phyloP scores from a whole-genome alignment of 1,140 invertebrate genomes.

The Anastrepha ludens region DNA sequence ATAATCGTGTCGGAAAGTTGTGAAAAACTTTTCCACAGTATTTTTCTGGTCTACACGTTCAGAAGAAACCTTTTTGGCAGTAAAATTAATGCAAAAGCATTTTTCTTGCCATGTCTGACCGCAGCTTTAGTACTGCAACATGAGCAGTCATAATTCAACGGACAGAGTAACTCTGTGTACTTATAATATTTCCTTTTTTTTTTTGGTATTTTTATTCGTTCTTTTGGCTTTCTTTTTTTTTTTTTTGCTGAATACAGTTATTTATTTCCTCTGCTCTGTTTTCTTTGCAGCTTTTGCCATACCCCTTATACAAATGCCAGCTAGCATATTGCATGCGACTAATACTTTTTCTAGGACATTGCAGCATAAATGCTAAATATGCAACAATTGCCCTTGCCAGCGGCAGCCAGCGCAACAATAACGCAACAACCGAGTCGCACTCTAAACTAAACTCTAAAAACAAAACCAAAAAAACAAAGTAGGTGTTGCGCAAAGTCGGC shows the following conservation, averaged over 20 bases:
- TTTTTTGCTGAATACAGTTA: not conserved
- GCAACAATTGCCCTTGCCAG: slow-evolving; percentile 48
- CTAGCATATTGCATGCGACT: slow-evolving; percentile 13
- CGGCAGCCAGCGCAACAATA: not conserved
- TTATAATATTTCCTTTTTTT: not conserved
- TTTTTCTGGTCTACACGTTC: too few relatives aligned
- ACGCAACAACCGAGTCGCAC: not conserved
- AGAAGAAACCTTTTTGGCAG: too few relatives aligned
- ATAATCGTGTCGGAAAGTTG: too few relatives aligned
- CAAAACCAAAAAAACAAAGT: not conserved
- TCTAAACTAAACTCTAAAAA: not conserved
- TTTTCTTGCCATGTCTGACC: not conserved
- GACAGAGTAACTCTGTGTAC: not conserved
- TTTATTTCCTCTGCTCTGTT: not conserved
- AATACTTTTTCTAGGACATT: slow-evolving; percentile 41
- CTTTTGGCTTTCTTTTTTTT: not conserved
- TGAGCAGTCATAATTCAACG: not conserved
- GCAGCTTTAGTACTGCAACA: not conserved
- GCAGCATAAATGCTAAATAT: slow-evolving; percentile 51
- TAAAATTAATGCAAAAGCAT: not conserved
- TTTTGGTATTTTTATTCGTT: not conserved
- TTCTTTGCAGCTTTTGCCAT: not conserved
- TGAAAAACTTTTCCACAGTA: too few relatives aligned
- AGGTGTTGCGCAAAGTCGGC: slow-evolving; percentile 44
- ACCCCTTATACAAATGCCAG: not conserved